Evolutionary conservation across 2,888 invertebrate genomes (phyloP).

Genomic region (Drosophila meridionalis): DNA sequence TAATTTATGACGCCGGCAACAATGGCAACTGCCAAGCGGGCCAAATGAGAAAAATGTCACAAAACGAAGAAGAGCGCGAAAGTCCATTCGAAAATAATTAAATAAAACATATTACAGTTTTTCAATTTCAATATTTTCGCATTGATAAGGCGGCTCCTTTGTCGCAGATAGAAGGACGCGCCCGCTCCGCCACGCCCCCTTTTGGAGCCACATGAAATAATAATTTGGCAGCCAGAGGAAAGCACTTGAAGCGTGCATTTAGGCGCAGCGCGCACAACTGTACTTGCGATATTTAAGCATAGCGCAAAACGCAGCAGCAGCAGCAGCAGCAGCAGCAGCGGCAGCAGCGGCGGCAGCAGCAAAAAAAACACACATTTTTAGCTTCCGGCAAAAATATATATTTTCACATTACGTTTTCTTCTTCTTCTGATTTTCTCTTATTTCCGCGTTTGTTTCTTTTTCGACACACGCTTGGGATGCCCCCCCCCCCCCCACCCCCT

Average conservation of each 20-base stretch:
- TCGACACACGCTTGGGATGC: conserved; percentile 32
- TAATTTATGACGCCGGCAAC: conserved; percentile 35
- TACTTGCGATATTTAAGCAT: conserved; percentile 35
- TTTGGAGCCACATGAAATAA: neutral
- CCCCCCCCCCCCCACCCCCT: neutral
- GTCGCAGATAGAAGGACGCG: neutral
- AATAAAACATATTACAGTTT: conserved; percentile 33
- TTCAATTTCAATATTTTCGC: conserved; percentile 39
- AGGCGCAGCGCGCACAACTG: conserved; percentile 43
- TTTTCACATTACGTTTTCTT: conserved; percentile 68
- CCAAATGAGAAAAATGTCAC: conserved; percentile 33
- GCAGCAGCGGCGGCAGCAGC: conserved; percentile 11
- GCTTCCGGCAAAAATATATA: conserved; percentile 76
- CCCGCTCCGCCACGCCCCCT: rapidly evolving
- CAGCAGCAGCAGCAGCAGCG: neutral
- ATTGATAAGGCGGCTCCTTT: neutral
- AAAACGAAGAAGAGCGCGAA: neutral
- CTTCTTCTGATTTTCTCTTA: conserved; percentile 28
- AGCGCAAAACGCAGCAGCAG: neutral
- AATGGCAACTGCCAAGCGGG: neutral
- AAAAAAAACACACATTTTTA: conserved; percentile 71
- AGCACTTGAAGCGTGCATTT: conserved; percentile 27
- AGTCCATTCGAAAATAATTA: conserved; percentile 26
- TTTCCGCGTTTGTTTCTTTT: conserved; percentile 42
- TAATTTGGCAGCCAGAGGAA: conserved; percentile 17